Evolutionary conservation across 1,140 invertebrate genomes (phyloP).

Genomic region (Zaprionus vittiger): DNA sequence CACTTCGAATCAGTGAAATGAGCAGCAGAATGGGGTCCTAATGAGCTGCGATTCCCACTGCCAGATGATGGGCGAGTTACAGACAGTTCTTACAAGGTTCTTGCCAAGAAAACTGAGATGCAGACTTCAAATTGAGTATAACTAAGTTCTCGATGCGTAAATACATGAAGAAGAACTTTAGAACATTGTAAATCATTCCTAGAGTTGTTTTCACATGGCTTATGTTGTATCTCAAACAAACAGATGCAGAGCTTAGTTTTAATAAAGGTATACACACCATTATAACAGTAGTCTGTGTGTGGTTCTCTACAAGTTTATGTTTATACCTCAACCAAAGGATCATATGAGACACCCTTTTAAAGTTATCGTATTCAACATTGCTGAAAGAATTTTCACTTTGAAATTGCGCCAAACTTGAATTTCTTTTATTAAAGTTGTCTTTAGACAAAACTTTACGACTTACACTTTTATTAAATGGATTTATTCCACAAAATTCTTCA

Average conservation of each 20-base stretch:
- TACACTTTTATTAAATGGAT: not conserved
- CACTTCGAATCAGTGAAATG: constrained; percentile 1
- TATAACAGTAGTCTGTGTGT: too few relatives aligned
- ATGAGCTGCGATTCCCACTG: constrained; percentile 24
- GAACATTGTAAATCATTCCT: too few relatives aligned
- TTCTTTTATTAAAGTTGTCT: not conserved
- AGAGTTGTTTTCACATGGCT: too few relatives aligned
- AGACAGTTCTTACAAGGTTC: not conserved
- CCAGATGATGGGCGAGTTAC: not conserved
- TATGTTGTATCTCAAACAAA: too few relatives aligned
- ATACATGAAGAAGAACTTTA: not conserved
- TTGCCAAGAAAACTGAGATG: not conserved
- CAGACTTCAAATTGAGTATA: not conserved
- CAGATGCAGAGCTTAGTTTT: too few relatives aligned
- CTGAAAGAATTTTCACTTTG: not conserved
- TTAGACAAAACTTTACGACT: not conserved
- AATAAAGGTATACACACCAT: too few relatives aligned
- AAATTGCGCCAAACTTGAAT: not conserved
- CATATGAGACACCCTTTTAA: too few relatives aligned
- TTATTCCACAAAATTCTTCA: not conserved
- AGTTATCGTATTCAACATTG: too few relatives aligned
- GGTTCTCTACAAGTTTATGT: too few relatives aligned
- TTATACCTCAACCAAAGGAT: too few relatives aligned
- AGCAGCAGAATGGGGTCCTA: constrained; percentile 22
- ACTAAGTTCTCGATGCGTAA: not conserved